phyloP scores from a whole-genome alignment of 2,797 vertebrate species.

The Aotus griseimembra region DNA sequence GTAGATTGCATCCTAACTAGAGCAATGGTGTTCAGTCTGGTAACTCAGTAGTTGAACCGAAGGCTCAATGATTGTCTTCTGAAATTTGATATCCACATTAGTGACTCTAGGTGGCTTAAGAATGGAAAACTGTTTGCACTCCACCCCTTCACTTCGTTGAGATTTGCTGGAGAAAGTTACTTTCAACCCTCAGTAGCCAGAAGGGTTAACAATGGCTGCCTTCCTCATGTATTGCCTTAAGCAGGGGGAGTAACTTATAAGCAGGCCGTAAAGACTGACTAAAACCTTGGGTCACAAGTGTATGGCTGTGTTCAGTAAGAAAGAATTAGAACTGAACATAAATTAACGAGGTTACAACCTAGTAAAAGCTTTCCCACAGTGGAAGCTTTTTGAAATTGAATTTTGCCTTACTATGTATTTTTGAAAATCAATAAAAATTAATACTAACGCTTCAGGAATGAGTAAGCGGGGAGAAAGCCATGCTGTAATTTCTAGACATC shows the following conservation, averaged over 20 bases:
- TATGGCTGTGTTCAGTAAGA: constrained; percentile 21
- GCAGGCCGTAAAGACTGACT: not conserved
- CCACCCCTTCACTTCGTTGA: fast-evolving
- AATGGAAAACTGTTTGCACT: fast-evolving
- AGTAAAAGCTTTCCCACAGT: constrained; percentile 54
- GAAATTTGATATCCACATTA: not conserved
- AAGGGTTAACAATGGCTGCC: not conserved
- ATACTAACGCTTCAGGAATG: constrained; percentile 48
- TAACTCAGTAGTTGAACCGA: not conserved
- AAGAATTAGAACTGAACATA: constrained; percentile 45
- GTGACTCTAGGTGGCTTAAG: fast-evolving
- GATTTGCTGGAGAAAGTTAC: not conserved
- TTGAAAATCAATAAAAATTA: constrained; percentile 72
- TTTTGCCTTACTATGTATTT: constrained; percentile 50
- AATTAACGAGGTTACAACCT: constrained; percentile 59
- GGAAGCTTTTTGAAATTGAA: constrained; percentile 41
- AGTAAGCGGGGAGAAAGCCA: not conserved
- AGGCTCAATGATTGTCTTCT: not conserved
- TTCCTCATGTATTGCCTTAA: not conserved
- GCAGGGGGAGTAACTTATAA: not conserved
- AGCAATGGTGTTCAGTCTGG: fast-evolving
- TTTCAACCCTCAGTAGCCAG: not conserved
- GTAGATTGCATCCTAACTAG: fast-evolving
- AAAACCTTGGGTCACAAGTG: not conserved
- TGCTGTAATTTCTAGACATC: not conserved